Percentiles rank a stretch among this genome's conserved stretches.
phyloP scores from a whole-genome alignment of 2,888 invertebrate genomes.

The Blomia tropicalis region DNA sequence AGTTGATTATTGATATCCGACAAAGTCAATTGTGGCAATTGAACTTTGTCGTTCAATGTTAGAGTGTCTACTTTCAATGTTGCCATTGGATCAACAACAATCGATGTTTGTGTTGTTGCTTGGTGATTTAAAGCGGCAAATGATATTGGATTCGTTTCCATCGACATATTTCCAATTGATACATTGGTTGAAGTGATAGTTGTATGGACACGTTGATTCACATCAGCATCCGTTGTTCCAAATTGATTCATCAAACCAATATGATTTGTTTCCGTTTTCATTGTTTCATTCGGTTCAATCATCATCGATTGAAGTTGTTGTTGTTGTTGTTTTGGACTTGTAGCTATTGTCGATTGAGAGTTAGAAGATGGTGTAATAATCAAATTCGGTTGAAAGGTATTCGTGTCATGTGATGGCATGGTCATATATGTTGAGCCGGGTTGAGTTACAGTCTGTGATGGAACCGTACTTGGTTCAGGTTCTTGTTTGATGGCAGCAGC shows the following conservation, averaged over 20 bases:
- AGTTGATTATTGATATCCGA: constrained; percentile 3
- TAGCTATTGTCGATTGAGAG: neutral
- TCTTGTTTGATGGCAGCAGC: constrained; percentile 6
- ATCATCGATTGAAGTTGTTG: neutral
- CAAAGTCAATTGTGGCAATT: constrained; percentile 2
- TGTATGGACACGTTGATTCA: neutral
- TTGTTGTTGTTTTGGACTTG: neutral
- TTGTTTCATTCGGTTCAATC: neutral
- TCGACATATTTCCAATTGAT: neutral
- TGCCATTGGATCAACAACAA: neutral
- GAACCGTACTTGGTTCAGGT: neutral
- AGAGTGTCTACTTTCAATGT: constrained; percentile 2
- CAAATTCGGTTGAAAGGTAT: neutral
- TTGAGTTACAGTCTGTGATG: neutral
- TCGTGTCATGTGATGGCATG: neutral
- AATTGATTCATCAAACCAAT: too few relatives aligned
- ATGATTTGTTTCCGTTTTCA: neutral
- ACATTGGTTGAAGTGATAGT: neutral
- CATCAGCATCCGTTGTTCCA: neutral
- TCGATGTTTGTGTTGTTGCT: neutral
- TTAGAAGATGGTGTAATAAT: neutral
- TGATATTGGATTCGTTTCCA: constrained; percentile 6
- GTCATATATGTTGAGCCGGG: neutral
- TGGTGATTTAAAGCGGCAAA: constrained; percentile 2
- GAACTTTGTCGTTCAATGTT: neutral